Evolutionary conservation across 2,888 invertebrate genomes (phyloP).

Genomic region (Cheilosia scutellata): DNA sequence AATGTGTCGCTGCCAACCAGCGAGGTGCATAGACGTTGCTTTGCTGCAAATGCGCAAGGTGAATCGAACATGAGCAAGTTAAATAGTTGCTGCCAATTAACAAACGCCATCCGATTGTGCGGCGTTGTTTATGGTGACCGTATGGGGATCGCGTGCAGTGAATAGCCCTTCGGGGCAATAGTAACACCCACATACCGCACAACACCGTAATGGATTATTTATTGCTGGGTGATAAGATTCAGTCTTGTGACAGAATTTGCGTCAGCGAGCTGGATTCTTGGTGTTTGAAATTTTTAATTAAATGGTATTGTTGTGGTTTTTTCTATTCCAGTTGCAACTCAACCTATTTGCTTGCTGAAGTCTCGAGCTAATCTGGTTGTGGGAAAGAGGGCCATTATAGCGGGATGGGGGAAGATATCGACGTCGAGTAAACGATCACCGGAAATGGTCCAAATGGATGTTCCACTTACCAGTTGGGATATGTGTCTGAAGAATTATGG

Average conservation of each 20-base stretch:
- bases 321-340: slow-evolving; percentile 88
- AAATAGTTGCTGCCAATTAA: slow-evolving; percentile 58
- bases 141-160: slow-evolving; percentile 34
- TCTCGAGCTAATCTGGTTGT: slow-evolving; percentile 83
- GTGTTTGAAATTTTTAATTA: neutral
- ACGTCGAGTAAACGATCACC: slow-evolving; percentile 84
- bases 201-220: slow-evolving; percentile 39
- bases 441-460: slow-evolving; percentile 88
- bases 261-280: slow-evolving; percentile 20
- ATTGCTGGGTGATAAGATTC: slow-evolving; percentile 26
- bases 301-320: neutral
- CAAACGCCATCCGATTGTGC: slow-evolving; percentile 59
- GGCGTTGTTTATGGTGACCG: slow-evolving; percentile 54
- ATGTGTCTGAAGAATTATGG: slow-evolving; percentile 89
- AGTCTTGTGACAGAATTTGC: slow-evolving; percentile 28
- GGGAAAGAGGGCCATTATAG: slow-evolving; percentile 83
- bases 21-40: slow-evolving; percentile 3
- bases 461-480: slow-evolving; percentile 88
- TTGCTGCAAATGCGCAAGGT: slow-evolving; percentile 7
- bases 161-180: slow-evolving; percentile 18
- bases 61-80: slow-evolving; percentile 39
- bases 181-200: slow-evolving; percentile 31
- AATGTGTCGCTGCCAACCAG: neutral
- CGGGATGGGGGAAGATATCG: slow-evolving; percentile 88
- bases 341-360: slow-evolving; percentile 89